These are phyloP conservation scores for Ditylenchus dipsaci DNA, from an alignment of 1,140 invertebrate genomes.

Conservation along the genomic window DNA sequence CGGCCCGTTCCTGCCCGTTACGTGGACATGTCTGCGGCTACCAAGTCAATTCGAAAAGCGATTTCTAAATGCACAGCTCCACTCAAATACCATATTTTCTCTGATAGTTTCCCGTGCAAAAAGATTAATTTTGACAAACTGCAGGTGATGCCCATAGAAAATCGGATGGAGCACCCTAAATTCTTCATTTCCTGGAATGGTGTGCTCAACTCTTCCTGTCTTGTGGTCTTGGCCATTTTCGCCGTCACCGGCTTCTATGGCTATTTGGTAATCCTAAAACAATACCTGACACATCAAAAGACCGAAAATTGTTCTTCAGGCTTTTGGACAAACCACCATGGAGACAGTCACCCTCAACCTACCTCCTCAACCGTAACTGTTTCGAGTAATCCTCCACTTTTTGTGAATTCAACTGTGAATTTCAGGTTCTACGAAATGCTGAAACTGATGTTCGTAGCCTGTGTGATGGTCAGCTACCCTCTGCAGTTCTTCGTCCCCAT, in stretches of 20 bases:
- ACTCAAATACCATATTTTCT: no score
- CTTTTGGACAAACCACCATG: conserved; percentile 54
- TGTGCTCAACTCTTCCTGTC: conserved; percentile 49
- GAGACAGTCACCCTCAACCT: conserved; percentile 56
- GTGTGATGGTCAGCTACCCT: conserved; percentile 51
- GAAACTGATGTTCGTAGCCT: conserved; percentile 50
- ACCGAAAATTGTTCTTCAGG: no score
- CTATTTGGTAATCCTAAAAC: conserved; percentile 33
- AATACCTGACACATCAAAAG: conserved; percentile 15
- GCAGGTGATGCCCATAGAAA: conserved; percentile 62
- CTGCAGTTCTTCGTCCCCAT: conserved; percentile 53
- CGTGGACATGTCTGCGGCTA: no score
- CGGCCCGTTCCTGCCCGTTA: no score
- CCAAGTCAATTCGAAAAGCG: no score
- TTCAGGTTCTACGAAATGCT: conserved; percentile 52
- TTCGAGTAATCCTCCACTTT: background rate
- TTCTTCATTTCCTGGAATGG: conserved; percentile 53
- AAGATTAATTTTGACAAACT: no score
- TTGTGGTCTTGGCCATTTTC: conserved; percentile 44
- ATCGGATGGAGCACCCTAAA: conserved; percentile 51
- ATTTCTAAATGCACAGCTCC: no score
- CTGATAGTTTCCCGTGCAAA: no score
- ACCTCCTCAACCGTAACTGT: conserved; percentile 19
- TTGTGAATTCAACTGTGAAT: background rate
- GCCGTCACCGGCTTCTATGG: conserved; percentile 55